Conservation (phyloP, 2,888 invertebrate species). For the Cabera pusaria region DNA sequence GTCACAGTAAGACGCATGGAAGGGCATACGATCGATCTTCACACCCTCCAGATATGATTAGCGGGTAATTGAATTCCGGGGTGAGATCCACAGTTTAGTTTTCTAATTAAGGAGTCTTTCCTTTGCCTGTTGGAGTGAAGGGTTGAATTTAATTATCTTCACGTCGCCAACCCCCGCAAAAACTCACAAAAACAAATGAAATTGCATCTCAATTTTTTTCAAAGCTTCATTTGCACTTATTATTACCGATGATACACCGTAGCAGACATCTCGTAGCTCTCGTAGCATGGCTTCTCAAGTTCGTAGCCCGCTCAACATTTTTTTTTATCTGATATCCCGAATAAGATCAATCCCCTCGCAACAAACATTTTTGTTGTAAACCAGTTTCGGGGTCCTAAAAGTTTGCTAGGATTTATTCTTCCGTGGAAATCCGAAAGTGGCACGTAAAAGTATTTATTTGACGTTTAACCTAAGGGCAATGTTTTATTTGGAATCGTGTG, state of each 20-base stretch:
- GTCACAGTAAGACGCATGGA: slow-evolving; percentile 46
- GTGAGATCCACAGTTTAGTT: slow-evolving; percentile 82
- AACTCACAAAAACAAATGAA: slow-evolving; percentile 58
- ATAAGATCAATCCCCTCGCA: slow-evolving; percentile 25
- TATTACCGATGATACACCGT: slow-evolving; percentile 38
- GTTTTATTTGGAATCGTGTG: slow-evolving; percentile 19
- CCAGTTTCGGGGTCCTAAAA: slow-evolving; percentile 15
- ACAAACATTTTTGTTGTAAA: slow-evolving; percentile 23
- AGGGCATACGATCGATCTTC: slow-evolving; percentile 74
- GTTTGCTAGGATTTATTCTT: slow-evolving; percentile 12
- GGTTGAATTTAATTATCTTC: slow-evolving; percentile 80
- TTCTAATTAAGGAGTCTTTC: slow-evolving; percentile 81
- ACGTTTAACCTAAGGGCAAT: slow-evolving; percentile 22
- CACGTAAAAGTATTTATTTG: slow-evolving; percentile 26
- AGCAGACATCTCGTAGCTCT: slow-evolving; percentile 38
- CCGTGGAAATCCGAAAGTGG: slow-evolving; percentile 7
- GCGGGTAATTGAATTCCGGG: slow-evolving; percentile 81
- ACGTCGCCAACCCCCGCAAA: slow-evolving; percentile 57
- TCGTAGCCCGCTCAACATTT: slow-evolving; percentile 44
- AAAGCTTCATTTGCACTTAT: slow-evolving; percentile 45
- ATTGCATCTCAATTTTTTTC: slow-evolving; percentile 55
- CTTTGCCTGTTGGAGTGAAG: slow-evolving; percentile 70
- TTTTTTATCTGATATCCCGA: slow-evolving; percentile 48
- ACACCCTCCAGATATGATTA: slow-evolving; percentile 83
- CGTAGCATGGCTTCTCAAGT: slow-evolving; percentile 33